These are phyloP conservation scores for Sarcophaga subvicina DNA, from an alignment of 2,888 invertebrate genomes.

Conservation along the genomic window DNA sequence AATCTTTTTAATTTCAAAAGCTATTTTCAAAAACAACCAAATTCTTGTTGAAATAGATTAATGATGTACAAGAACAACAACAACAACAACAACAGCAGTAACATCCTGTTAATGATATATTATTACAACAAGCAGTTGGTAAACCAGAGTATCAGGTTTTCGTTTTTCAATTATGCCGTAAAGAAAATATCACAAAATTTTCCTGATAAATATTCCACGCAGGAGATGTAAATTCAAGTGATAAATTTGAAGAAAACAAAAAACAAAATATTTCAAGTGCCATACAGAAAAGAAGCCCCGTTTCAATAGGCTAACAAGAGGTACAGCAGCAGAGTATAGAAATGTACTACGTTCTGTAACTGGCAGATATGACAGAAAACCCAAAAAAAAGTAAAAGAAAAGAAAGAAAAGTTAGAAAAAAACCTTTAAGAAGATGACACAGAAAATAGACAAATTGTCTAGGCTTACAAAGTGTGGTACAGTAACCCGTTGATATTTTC, in stretches of 20 bases:
- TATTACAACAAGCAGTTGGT: neutral
- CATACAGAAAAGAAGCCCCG: no score
- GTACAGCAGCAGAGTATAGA: no score
- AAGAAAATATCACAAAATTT: no score
- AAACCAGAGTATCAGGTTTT: no score
- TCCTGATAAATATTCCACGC: no score
- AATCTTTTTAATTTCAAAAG: conserved; percentile 38
- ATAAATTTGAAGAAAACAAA: no score
- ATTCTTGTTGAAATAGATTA: neutral
- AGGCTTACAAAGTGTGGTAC: neutral
- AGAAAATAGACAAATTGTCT: conserved; percentile 23
- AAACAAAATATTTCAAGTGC: no score
- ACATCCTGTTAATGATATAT: neutral
- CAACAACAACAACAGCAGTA: neutral
- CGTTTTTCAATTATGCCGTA: no score
- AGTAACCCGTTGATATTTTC: neutral
- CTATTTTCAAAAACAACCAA: no score
- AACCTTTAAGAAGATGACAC: conserved; percentile 23
- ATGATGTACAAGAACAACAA: neutral
- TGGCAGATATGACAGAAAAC: neutral
- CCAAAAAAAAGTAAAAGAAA: neutral
- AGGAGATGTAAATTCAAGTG: no score
- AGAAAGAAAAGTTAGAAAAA: neutral
- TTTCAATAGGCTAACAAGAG: no score
- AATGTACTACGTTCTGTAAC: neutral